Evolutionary conservation across 2,888 invertebrate species (phyloP).

Genomic region (Lasioglossum oenotherae): DNA sequence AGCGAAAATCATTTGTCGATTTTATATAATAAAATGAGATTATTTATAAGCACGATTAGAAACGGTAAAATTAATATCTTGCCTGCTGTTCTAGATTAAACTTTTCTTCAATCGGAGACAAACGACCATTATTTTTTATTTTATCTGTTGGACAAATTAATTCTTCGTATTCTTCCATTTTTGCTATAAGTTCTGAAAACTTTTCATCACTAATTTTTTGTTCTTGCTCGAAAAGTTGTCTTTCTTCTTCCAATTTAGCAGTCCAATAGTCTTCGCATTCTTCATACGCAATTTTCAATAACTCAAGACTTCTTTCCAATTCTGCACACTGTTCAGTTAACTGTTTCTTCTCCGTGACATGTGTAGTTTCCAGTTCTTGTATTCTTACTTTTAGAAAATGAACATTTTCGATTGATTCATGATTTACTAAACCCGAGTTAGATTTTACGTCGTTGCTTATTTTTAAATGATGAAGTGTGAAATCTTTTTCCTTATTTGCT

Average conservation of each 20-base stretch:
- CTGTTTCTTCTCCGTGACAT: conserved; percentile 81
- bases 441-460: conserved; percentile 36
- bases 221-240: conserved; percentile 90
- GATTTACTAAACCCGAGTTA: conserved; percentile 29
- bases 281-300: conserved; percentile 91
- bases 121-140: conserved; percentile 84
- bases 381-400: conserved; percentile 31
- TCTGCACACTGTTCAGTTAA: conserved; percentile 87
- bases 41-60: neutral
- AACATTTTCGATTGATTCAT: conserved; percentile 39
- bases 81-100: conserved; percentile 88
- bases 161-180: conserved; percentile 93
- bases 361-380: conserved; percentile 82
- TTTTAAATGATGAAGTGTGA: conserved; percentile 30
- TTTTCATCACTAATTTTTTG: conserved; percentile 91
- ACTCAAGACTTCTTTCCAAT: conserved; percentile 90
- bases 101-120: conserved; percentile 92
- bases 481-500: conserved; percentile 61
- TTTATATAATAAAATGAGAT: conserved; percentile 4
- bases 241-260: conserved; percentile 91
- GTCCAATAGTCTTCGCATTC: conserved; percentile 95
- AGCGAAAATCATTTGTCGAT: neutral
- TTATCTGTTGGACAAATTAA: conserved; percentile 87
- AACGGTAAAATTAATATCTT: conserved; percentile 38
- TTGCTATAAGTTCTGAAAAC: conserved; percentile 89